These are phyloP conservation scores for Zaprionus davidi DNA, from an alignment of 1,140 invertebrate species.

Conservation along the genomic window DNA sequence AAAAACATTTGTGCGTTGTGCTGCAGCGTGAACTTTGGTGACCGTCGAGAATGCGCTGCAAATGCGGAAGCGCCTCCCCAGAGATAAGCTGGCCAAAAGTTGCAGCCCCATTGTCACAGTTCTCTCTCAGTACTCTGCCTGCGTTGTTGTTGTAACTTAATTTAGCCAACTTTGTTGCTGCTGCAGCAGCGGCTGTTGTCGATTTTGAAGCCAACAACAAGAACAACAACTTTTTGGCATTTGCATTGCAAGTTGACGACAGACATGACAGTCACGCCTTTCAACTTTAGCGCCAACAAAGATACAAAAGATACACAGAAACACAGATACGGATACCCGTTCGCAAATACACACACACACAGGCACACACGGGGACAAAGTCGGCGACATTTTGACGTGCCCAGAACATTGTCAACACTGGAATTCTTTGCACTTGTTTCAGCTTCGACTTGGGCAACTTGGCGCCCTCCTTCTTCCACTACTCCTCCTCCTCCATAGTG, in stretches of 20 bases:
- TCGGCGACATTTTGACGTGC: conserved; percentile 61
- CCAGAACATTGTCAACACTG: conserved; percentile 59
- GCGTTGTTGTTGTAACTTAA: conserved; percentile 42
- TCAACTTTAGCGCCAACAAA: conserved; percentile 58
- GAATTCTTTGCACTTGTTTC: conserved; percentile 57
- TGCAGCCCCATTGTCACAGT: conserved; percentile 33
- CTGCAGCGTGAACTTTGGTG: conserved; percentile 68
- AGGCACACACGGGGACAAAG: conserved; percentile 20
- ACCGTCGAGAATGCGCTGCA: conserved; percentile 57
- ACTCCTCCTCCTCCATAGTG: neutral
- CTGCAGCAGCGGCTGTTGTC: conserved; percentile 28
- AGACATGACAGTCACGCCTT: conserved; percentile 52
- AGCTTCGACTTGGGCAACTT: neutral
- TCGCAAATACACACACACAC: conserved; percentile 29
- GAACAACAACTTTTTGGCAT: conserved; percentile 41
- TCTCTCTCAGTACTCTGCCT: conserved; percentile 4
- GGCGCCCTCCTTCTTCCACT: neutral
- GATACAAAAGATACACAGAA: conserved; percentile 22
- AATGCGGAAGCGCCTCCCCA: conserved; percentile 74
- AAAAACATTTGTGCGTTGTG: conserved; percentile 70
- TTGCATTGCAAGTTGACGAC: conserved; percentile 37
- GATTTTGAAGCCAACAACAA: conserved; percentile 42
- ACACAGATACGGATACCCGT: conserved; percentile 18
- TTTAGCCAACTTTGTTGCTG: conserved; percentile 46
- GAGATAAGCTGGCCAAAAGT: conserved; percentile 60